Evolutionary conservation across 2,888 invertebrate species (phyloP).

Genomic region (Tiliacea citrago): DNA sequence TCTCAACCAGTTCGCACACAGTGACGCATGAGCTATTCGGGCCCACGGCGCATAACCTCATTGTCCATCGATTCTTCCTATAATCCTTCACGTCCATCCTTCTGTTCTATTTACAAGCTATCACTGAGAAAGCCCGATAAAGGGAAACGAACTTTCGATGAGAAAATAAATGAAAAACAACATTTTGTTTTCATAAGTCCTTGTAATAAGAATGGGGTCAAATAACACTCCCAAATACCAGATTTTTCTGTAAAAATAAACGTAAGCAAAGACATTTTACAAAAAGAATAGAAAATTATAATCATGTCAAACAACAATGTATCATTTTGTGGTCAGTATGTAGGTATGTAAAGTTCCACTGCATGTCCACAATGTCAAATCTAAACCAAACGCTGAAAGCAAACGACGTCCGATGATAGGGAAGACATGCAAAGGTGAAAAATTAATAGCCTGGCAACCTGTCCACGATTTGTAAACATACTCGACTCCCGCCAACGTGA

Average conservation of each 20-base stretch:
- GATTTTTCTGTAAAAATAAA: constrained; percentile 51
- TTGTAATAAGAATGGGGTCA: constrained; percentile 59
- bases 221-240: constrained; percentile 48
- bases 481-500: constrained; percentile 75
- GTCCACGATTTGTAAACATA: constrained; percentile 72
- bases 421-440: constrained; percentile 69
- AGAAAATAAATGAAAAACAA: constrained; percentile 57
- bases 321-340: constrained; percentile 23
- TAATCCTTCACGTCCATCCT: constrained; percentile 70
- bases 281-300: constrained; percentile 30
- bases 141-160: constrained; percentile 60
- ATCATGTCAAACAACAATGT: constrained; percentile 46
- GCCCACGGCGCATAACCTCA: constrained; percentile 81
- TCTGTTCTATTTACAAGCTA: constrained; percentile 70
- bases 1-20: constrained; percentile 29
- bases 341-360: constrained; percentile 14
- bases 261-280: constrained; percentile 7
- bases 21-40: constrained; percentile 62
- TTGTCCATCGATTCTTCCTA: constrained; percentile 83
- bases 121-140: constrained; percentile 47
- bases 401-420: constrained; percentile 47
- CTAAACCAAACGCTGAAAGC: constrained; percentile 48
- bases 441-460: constrained; percentile 71
- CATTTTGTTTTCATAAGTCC: constrained; percentile 45
- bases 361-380: constrained; percentile 42